Base-by-base conservation (phyloP, 2,888 invertebrate species). In the Acrobasis consociella region DNA sequence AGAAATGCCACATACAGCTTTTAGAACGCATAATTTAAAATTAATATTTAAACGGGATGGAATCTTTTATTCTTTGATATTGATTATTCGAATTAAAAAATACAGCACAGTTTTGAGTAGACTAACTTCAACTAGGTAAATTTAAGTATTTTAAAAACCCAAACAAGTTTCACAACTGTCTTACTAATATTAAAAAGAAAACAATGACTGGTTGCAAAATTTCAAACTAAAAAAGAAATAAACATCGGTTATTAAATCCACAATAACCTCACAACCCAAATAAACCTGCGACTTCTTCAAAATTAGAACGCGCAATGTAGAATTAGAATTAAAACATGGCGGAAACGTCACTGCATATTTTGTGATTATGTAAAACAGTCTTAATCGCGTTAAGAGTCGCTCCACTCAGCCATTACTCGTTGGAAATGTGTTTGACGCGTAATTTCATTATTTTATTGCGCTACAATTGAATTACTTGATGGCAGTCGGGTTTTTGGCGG, bases 371-470 rank as follows among this genome's bases (percentile, higher is more conserved):
- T 84, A 87, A 87, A 90, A 76, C 83, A 77, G 81, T 75, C 76
- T 75, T 88, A 88, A 89, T 84, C 80, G 76, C 77, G 79, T 85
- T 85, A 82, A 77, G 70, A 73, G 76, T 80, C 75, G 77, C 71
- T 69, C 72, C 71, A 66, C 69, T 73, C 76, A 75, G 74, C 80
- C 77, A 81, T 84, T 82, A 77, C 73, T 70, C 77, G 74, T 73
- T 81, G 78, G 72, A 84, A 87, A 86, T 86, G 86, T 86, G 87
- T 88, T 87, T 88, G 87, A 88, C 86, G 86, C 76, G 72, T 85
- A 87, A 89, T 88, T 83, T 75, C 80, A 87, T 89, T 87, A 88
- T 85, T 86, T 87, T 84, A 87, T 86, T 86, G 85, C 81, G 77
- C 73, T 70, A 77, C 74, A 88, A 88, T 89, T 84, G 81, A 85